Evolutionary conservation across 2,888 invertebrate genomes (phyloP), one percentile per base, ranked within the genome.

Genomic region (Ectemnius lituratus): DNA sequence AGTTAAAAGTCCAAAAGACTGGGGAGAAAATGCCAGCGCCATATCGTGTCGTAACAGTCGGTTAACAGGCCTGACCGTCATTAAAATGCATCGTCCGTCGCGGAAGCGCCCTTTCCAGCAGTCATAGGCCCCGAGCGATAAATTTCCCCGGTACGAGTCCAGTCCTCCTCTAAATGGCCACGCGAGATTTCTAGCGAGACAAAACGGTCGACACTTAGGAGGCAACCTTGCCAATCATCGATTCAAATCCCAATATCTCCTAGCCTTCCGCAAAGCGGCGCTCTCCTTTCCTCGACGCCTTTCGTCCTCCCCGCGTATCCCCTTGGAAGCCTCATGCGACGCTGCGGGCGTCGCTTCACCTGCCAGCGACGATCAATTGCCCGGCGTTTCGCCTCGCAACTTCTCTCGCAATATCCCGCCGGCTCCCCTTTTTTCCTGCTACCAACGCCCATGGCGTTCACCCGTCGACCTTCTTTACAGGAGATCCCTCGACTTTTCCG

Each of bases 141-240:
- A 82, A 82, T 85, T 82, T 82, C 67, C 78, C 79, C 78, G 64
- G 76, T 60, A 67, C 68, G 69, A 78, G 62, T 37, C 37, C 74
- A 76, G 76, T 59, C 37, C 67, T 78, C 75, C 85, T 85, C 57
- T 79, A 86, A 85, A 85, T 86, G 85, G 86, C 67, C 56, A 84
- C 75, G 77, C 27, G 76, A 83, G 86, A 86, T 85, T 85, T 86
- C 85, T 86, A 84, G 74, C 77, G 70, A 69, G 78, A 82, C 82
- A 77, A 83, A 86, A 86, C 79, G 83, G 67, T 80, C 73, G 70
- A 68, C 76, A 62, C 70, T 71, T 67, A 52, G 64, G 65, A 81
- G 73, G 73, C 62, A 72, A 67, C 76, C 78, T 82, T 79, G 83
- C 80, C 85, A 80, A 85, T 85, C 82, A 78, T 73, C 78, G 72